These are phyloP conservation scores for Gila robusta DNA, from an alignment of 2,797 vertebrate species.

Conservation along the genomic window DNA sequence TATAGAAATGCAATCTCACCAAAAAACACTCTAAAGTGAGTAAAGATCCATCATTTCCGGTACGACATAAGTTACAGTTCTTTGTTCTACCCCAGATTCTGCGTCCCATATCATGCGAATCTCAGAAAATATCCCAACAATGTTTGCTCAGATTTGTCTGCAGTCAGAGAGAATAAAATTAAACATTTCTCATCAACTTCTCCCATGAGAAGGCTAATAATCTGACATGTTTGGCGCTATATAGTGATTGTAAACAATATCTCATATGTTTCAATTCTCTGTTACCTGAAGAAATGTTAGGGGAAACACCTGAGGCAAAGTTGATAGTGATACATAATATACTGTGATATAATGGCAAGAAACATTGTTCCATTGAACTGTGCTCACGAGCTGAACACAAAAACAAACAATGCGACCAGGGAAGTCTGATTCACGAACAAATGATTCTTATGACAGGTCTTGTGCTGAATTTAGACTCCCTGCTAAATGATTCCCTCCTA, in stretches of 20 bases:
- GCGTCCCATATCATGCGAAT: not conserved
- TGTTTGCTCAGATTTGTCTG: not conserved
- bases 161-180: not conserved
- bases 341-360: not conserved
- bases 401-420: not conserved
- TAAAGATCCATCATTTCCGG: not conserved
- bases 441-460: not conserved
- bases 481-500: not conserved
- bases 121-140: not conserved
- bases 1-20: not conserved
- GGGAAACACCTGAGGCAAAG: not conserved
- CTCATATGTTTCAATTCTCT: not conserved
- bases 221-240: not conserved
- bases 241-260: not conserved
- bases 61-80: not conserved
- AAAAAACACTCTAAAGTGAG: not conserved
- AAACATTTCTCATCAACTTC: not conserved
- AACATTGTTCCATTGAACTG: not conserved
- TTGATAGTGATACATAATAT: not conserved
- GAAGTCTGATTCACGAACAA: not conserved
- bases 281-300: not conserved
- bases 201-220: not conserved
- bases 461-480: not conserved
- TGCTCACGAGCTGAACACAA: not conserved
- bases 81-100: not conserved